These are phyloP conservation scores for Cebus imitator DNA, from an alignment of 2,113 vertebrate genomes.

Conservation along the genomic window DNA sequence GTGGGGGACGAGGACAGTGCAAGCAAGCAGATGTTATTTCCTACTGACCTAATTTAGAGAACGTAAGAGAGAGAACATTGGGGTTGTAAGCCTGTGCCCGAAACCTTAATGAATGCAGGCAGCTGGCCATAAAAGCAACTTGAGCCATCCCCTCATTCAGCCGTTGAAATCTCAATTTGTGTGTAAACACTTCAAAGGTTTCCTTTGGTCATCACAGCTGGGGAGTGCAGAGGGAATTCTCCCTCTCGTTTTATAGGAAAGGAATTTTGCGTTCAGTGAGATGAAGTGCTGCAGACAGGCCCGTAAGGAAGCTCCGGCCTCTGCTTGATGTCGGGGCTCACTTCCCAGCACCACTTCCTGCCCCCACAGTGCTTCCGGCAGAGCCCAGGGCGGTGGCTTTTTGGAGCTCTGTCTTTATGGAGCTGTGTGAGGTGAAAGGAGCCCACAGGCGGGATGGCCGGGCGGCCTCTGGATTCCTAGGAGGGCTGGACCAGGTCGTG, in stretches of 20 bases:
- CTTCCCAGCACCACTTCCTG: fast-evolving
- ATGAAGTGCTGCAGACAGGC: not conserved
- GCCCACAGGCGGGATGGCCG: not conserved
- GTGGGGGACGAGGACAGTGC: not conserved
- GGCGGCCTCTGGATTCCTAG: not conserved
- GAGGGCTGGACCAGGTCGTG: fast-evolving
- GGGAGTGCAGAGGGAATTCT: not conserved
- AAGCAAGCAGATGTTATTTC: not conserved
- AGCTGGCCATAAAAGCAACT: not conserved
- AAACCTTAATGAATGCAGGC: not conserved
- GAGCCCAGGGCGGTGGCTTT: not conserved
- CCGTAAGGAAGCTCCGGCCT: not conserved
- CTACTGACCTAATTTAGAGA: not conserved
- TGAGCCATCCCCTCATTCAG: not conserved
- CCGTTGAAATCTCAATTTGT: not conserved
- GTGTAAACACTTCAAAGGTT: not conserved
- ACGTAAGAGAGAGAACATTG: not conserved
- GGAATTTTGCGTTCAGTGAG: not conserved
- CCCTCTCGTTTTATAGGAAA: not conserved
- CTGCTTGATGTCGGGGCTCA: fast-evolving
- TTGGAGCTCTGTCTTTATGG: not conserved
- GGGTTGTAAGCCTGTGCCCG: not conserved
- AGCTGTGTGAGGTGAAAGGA: fast-evolving
- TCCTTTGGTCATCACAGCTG: not conserved
- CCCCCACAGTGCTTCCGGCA: fast-evolving